Evolutionary conservation across 1,140 invertebrate species (phyloP).

Genomic region (Lucilia cuprina): DNA sequence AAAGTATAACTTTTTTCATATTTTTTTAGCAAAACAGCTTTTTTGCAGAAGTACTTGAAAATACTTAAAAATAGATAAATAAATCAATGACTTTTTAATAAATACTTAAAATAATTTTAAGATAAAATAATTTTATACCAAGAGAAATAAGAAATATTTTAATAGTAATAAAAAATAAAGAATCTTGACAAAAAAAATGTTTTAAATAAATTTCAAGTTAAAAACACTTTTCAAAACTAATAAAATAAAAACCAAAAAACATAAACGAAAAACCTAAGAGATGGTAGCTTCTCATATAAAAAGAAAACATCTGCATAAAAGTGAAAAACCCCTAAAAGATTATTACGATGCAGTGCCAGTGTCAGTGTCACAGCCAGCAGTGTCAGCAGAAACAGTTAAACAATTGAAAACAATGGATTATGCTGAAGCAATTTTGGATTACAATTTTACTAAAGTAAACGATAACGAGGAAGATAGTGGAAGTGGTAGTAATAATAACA

Average conservation of each 20-base stretch:
- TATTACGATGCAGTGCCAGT: slow-evolving; percentile 33
- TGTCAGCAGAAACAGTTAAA: background rate
- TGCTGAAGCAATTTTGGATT: background rate
- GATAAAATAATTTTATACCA: background rate
- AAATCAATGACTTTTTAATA: background rate
- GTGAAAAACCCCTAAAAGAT: background rate
- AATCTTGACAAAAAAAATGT: background rate
- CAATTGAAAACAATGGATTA: slow-evolving; percentile 22
- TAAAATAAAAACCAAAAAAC: background rate
- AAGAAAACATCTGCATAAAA: slow-evolving; percentile 24
- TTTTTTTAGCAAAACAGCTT: background rate
- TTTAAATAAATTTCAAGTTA: background rate
- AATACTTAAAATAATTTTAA: background rate
- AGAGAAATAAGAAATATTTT: background rate
- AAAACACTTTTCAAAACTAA: background rate
- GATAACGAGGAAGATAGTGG: background rate
- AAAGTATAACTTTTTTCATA: background rate
- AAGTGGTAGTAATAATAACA: background rate
- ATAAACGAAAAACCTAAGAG: background rate
- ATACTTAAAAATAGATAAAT: background rate
- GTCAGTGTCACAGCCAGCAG: background rate
- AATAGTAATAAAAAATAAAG: background rate
- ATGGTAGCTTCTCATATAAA: slow-evolving; percentile 5
- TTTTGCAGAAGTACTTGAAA: background rate
- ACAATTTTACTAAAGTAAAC: slow-evolving; percentile 11